Percentiles rank a stretch among this genome's conserved stretches.
These are phyloP conservation scores for Spinus olivaceus DNA, from an alignment of 2,797 vertebrate species.

Conservation along the genomic window DNA sequence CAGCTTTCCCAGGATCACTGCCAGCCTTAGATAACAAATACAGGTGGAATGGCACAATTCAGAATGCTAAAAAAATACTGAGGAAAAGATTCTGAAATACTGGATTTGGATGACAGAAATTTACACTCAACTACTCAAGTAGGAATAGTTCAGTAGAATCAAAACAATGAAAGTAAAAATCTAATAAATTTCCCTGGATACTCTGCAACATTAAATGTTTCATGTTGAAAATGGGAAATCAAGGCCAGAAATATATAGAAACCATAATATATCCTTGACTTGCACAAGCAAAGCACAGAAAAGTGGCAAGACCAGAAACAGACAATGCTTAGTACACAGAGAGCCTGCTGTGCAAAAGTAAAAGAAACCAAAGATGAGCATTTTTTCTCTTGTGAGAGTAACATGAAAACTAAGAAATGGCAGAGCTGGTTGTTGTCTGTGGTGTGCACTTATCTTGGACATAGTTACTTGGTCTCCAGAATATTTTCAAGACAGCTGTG, in stretches of 20 bases:
- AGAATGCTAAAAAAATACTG: background rate
- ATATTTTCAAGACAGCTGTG: background rate
- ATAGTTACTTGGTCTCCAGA: background rate
- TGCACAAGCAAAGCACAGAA: conserved; percentile 36
- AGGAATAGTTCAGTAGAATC: background rate
- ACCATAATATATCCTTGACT: background rate
- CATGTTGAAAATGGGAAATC: conserved; percentile 43
- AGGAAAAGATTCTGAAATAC: background rate
- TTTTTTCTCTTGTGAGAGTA: background rate
- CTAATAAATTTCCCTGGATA: background rate
- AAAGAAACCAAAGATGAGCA: background rate
- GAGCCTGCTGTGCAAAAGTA: background rate
- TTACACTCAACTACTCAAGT: background rate
- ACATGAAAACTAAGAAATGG: background rate
- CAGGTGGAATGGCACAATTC: background rate
- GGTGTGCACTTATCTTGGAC: background rate
- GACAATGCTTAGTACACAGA: conserved; percentile 21
- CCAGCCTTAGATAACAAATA: background rate
- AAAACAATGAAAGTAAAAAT: background rate
- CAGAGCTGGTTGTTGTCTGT: background rate
- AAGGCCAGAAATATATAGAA: background rate
- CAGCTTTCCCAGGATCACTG: background rate
- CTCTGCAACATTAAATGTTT: background rate
- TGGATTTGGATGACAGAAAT: background rate
- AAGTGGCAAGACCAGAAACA: conserved; percentile 15